Evolutionary conservation across 2,113 vertebrate species (phyloP), one percentile per base, ranked within the genome.

Genomic region (Okapia johnstoni): DNA sequence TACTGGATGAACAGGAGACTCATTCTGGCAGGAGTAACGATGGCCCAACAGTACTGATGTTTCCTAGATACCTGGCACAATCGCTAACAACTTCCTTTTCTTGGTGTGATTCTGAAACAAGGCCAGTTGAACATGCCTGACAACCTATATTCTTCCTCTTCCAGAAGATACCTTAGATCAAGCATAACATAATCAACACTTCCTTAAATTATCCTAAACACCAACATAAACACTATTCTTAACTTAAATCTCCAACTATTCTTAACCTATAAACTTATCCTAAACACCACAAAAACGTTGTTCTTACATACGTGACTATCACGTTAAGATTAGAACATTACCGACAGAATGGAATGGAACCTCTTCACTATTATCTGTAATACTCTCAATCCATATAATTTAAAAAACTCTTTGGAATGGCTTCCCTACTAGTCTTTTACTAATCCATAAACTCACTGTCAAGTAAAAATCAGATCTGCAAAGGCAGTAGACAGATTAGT

Each of bases 21-120:
- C 63, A 77, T 60, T 36, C 43, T 81, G 57, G 63, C 28, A 93
- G 48, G 6, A 85, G 28, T 9, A 57, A 54, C 11, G 28, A 79
- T 21, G 26, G 36, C 15, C 40, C 19, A 61, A 57, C 1, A 30
- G 61, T 2, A 12, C 76, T 40, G 52, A 48, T 2, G 36, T 73
- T 3, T 66, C 86, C 46, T 10, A 87, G 46, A 21, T 77, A 77
- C 54, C 14, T 52, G 79, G 66, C 19, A 84, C 2, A 85, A 11
- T 13, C 36, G 48, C 16, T 23, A 80, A 50, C 15, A 76, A 58
- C 7, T 46, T 79, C 21, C 13, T 30, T 85, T 63, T 26, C 61
- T 43, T 88, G 28, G 14, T 81, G 16, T 90, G 88, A 94, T 60
- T 90, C 76, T 58, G 88, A 92, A 97, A 77, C 36, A 88, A 97